Evolutionary conservation across 2,888 invertebrate species (phyloP).

Genomic region (Cheilosia soror): DNA sequence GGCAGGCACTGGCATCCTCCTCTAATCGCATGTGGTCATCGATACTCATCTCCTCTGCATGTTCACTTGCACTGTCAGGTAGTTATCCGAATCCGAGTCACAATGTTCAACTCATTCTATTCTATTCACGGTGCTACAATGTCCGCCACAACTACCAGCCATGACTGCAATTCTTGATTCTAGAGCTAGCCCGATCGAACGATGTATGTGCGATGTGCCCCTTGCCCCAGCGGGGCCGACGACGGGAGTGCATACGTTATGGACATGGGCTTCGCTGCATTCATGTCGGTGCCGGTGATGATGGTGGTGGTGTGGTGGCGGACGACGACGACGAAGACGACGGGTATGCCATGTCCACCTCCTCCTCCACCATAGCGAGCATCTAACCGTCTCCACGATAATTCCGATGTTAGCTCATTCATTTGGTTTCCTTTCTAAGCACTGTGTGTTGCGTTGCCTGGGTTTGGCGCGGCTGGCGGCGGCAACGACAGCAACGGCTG

Average conservation of each 20-base stretch:
- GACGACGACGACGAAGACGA: constrained; percentile 28
- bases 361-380: constrained; percentile 30
- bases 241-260: constrained; percentile 61
- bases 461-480: constrained; percentile 36
- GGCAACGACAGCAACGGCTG: constrained; percentile 41
- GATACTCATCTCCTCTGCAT: constrained; percentile 73
- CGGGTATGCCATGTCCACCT: constrained; percentile 34
- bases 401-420: constrained; percentile 75
- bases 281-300: constrained; percentile 22
- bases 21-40: constrained; percentile 75
- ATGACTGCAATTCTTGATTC: constrained; percentile 75
- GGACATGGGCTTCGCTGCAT: constrained; percentile 57
- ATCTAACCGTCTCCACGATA: constrained; percentile 54
- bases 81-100: constrained; percentile 74
- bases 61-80: constrained; percentile 74
- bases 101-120: constrained; percentile 73
- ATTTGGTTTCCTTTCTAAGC: constrained; percentile 75
- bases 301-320: not conserved
- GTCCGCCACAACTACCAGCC: constrained; percentile 66
- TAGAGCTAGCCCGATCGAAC: constrained; percentile 55
- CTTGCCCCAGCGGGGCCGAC: not conserved
- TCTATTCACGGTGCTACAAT: constrained; percentile 72
- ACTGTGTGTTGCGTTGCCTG: constrained; percentile 31
- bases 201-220: constrained; percentile 11
- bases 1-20: constrained; percentile 68